Percentiles rank a stretch among this genome's conserved stretches.
Evolutionary conservation across 2,113 vertebrate genomes (phyloP).

Genomic region (Plecotus auritus): DNA sequence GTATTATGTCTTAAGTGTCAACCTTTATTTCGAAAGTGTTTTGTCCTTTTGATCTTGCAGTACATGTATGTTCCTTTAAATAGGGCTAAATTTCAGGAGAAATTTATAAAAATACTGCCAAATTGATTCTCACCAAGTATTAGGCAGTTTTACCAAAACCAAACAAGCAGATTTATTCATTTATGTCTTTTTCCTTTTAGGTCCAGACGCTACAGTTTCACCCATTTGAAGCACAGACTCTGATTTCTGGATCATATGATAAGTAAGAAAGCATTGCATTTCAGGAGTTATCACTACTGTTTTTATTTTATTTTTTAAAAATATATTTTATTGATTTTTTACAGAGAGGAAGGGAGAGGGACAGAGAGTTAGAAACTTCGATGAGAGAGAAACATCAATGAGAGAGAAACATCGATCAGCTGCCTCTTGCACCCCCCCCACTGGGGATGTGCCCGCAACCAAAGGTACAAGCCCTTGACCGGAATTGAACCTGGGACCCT

Average conservation of each 20-base stretch:
- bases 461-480: too few relatives aligned
- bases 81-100: not conserved
- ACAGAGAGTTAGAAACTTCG: too few relatives aligned
- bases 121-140: not conserved
- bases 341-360: too few relatives aligned
- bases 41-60: not conserved
- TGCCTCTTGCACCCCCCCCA: too few relatives aligned
- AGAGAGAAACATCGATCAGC: too few relatives aligned
- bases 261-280: constrained; percentile 83
- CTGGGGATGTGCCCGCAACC: too few relatives aligned
- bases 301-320: too few relatives aligned
- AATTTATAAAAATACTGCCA: not conserved
- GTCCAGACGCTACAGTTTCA: constrained; percentile 95
- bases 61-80: not conserved
- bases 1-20: not conserved
- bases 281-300: not conserved
- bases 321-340: too few relatives aligned
- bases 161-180: not conserved
- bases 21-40: not conserved
- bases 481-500: too few relatives aligned
- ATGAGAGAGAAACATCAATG: too few relatives aligned
- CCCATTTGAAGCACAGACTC: constrained; percentile 96
- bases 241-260: constrained; percentile 96
- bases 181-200: constrained; percentile 73
- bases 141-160: not conserved